These are phyloP conservation scores for Harmothoe impar DNA, from an alignment of 2,888 invertebrate genomes.

Conservation along the genomic window DNA sequence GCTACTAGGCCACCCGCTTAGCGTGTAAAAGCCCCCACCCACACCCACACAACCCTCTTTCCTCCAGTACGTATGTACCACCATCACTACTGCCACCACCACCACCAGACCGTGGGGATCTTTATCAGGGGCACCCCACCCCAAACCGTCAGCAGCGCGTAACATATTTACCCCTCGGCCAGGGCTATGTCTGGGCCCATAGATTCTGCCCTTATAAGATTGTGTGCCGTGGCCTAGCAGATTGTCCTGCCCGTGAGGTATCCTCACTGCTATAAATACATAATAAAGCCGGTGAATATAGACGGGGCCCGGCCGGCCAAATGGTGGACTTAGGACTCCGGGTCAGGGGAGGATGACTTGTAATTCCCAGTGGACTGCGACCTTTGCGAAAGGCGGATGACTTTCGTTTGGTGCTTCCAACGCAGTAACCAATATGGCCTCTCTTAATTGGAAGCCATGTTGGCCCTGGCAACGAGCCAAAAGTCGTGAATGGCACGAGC, in stretches of 20 bases:
- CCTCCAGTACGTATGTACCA: neutral
- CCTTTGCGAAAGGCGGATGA: constrained; percentile 31
- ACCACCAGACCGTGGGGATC: neutral
- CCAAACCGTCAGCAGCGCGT: neutral
- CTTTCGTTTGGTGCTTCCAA: constrained; percentile 53
- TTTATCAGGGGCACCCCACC: neutral
- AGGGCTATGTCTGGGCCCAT: neutral
- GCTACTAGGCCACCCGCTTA: neutral
- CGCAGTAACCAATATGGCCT: constrained; percentile 55
- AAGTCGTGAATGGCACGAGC: constrained; percentile 55
- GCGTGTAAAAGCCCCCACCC: neutral
- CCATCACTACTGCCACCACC: too few species aligned
- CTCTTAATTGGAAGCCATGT: constrained; percentile 57
- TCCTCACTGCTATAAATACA: constrained; percentile 35
- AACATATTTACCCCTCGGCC: constrained; percentile 38
- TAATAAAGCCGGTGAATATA: constrained; percentile 46
- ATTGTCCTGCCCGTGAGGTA: neutral
- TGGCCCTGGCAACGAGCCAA: constrained; percentile 57
- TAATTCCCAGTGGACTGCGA: constrained; percentile 37
- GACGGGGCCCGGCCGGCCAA: constrained; percentile 3
- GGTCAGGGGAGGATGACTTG: constrained; percentile 40
- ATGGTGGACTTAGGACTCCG: neutral
- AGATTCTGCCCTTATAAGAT: constrained; percentile 20
- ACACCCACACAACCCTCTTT: neutral
- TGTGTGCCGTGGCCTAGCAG: neutral